Conservation (phyloP, 2,797 vertebrate species). For the Gallirallus australis region DNA sequence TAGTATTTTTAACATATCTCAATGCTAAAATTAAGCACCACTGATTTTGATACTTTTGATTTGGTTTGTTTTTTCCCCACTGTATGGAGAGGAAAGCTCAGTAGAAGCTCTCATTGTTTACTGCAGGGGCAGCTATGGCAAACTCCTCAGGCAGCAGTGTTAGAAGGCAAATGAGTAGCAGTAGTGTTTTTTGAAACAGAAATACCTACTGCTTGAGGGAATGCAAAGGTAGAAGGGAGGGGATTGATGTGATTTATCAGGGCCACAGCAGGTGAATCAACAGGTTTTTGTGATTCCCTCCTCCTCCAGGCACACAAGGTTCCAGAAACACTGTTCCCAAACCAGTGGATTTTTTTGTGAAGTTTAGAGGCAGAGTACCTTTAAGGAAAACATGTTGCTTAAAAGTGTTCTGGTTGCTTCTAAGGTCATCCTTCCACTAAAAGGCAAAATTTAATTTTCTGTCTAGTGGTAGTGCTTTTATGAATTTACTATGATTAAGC, state of each 20-base stretch:
- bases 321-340: background rate
- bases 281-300: background rate
- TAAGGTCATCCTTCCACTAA: background rate
- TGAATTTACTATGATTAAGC: background rate
- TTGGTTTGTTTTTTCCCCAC: too few species aligned
- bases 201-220: background rate
- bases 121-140: background rate
- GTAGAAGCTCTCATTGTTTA: background rate
- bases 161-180: background rate
- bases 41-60: background rate
- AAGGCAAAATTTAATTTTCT: background rate
- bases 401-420: background rate
- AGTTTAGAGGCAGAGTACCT: background rate
- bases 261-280: background rate
- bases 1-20: background rate
- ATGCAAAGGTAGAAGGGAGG: background rate
- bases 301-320: background rate
- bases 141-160: background rate
- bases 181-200: background rate
- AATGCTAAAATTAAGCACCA: background rate
- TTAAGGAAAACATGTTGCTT: background rate
- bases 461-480: background rate
- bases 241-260: background rate
- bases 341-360: background rate
- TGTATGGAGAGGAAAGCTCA: background rate